Percentiles rank a stretch among this genome's conserved stretches.
Conservation (phyloP, 2,113 vertebrate species). For the Pituophis catenifer region DNA sequence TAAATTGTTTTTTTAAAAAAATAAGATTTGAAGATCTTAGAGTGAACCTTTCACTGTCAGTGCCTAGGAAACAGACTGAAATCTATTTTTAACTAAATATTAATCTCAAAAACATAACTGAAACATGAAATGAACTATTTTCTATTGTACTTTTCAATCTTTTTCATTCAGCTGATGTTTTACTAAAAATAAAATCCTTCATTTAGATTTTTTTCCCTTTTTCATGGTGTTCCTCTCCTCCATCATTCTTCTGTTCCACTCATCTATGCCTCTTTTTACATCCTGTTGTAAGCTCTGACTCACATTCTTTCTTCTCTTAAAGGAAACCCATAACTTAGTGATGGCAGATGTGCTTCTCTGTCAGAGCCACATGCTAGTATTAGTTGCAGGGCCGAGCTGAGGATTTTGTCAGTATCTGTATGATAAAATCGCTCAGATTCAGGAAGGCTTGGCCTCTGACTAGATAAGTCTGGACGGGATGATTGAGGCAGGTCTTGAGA, state of each 20-base stretch:
- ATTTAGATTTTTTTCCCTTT: neutral
- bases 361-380: neutral
- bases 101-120: neutral
- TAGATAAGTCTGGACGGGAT: no score
- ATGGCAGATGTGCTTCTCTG: neutral
- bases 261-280: neutral
- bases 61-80: constrained; percentile 4
- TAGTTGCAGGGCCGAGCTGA: neutral
- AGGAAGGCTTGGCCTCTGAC: no score
- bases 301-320: neutral
- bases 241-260: neutral
- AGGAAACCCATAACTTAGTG: neutral
- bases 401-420: no score
- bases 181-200: neutral
- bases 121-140: neutral
- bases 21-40: neutral
- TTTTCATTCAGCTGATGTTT: neutral
- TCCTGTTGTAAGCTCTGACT: neutral
- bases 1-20: neutral
- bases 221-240: neutral
- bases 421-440: no score
- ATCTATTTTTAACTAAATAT: neutral
- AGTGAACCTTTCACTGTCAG: neutral
- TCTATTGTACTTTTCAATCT: neutral
- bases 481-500: no score